Evolutionary conservation across 1,140 invertebrate genomes (phyloP).

Genomic region (Oscheius sp.): DNA sequence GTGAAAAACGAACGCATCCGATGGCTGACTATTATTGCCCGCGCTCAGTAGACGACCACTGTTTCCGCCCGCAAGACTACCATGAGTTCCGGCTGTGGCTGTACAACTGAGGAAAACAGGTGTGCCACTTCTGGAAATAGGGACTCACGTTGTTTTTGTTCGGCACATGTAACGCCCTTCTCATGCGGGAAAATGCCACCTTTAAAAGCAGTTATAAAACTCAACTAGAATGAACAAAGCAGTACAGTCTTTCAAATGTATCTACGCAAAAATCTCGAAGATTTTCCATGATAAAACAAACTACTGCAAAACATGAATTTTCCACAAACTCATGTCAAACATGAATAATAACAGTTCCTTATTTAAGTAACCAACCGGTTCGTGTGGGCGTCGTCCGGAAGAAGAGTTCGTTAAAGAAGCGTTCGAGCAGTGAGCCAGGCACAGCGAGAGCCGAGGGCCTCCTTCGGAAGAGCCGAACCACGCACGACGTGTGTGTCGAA

Average conservation of each 20-base stretch:
- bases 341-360: not conserved
- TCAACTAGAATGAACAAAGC: not conserved
- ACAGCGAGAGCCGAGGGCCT: not conserved
- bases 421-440: not conserved
- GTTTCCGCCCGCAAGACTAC: not conserved
- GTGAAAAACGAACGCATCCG: not conserved
- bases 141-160: too few relatives aligned
- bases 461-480: not conserved
- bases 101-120: too few relatives aligned
- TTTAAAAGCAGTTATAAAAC: too few relatives aligned
- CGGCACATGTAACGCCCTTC: too few relatives aligned
- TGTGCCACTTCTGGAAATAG: too few relatives aligned
- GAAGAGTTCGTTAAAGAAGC: constrained; percentile 4
- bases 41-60: not conserved
- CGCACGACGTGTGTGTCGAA: not conserved
- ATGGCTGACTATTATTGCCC: not conserved
- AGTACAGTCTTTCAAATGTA: not conserved
- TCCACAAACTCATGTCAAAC: not conserved
- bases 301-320: not conserved
- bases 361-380: not conserved
- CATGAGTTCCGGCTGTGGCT: too few relatives aligned
- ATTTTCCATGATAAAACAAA: not conserved
- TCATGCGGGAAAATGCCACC: too few relatives aligned
- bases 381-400: not conserved
- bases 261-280: not conserved